Evolutionary conservation across 1,140 invertebrate species (phyloP), one percentile per base, ranked within the genome.

Genomic region (Bombus haemorrhoidalis): DNA sequence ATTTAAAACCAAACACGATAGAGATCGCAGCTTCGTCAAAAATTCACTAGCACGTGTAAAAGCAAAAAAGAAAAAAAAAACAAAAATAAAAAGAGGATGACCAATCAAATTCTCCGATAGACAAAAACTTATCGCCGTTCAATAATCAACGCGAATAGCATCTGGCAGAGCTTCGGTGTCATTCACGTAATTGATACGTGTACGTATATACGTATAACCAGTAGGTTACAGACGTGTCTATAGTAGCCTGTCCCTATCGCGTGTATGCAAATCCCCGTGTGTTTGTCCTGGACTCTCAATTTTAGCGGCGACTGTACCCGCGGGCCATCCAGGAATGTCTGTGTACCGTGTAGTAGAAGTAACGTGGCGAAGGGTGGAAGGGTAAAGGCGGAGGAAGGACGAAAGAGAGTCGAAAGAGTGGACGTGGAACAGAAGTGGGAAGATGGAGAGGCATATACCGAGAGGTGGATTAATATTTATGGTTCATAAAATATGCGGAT

Each of bases 401-500:
- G 69, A 62, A 57, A 47, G 47, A 66, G 34, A 75, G 32, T 2
- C 34, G 34, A 66, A 37, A 62, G 64, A 77, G 28, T 12, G 39
- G 66, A 74, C 43, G 39, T 43, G 71, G 74, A 85, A 59, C 73
- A 81, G 73, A 86, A 47, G 72, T 53, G 41, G 73, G 22, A 66
- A 64, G 77, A 74, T 37, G 83, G 71, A 62, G 79, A 81, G 81
- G 69, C 74, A 68, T 57, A 83, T 73, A 69, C 77, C 47, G 68
- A 25, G 81, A 39, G 81, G 72, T 72, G 87, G 78, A 92, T 93
- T 91, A 91, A 92, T 93, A 92, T 92, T 93, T 93, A 92, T 93
- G 89, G 86, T 92, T 93, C 84, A 88, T 91, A 92, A 92, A 93
- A 93, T 90, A 92, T 92, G 86, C 89, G 88, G 86, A 89, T 86